Evolutionary conservation across 2,888 invertebrate genomes (phyloP).

Genomic region (Monopis laevigella): DNA sequence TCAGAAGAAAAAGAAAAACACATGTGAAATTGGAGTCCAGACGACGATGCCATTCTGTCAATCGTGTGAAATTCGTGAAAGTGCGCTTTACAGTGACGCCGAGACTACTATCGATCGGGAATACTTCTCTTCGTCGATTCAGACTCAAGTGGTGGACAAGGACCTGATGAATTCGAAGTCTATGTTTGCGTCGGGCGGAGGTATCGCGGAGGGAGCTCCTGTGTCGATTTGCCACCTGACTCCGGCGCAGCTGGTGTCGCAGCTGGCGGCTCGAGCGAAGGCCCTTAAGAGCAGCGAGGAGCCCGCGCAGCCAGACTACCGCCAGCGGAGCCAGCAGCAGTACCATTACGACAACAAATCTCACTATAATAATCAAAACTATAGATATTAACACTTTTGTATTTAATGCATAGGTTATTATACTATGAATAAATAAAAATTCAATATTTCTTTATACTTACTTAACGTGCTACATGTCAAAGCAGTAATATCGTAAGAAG

Average conservation of each 20-base stretch:
- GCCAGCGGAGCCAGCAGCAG: slow-evolving; percentile 14
- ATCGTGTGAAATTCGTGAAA: slow-evolving; percentile 47
- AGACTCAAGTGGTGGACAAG: slow-evolving; percentile 54
- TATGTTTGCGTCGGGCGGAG: slow-evolving; percentile 47
- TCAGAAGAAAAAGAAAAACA: slow-evolving; percentile 37
- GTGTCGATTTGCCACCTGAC: slow-evolving; percentile 57
- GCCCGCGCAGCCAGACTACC: background rate
- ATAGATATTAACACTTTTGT: slow-evolving; percentile 30
- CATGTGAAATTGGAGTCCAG: slow-evolving; percentile 47
- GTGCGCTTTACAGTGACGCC: slow-evolving; percentile 28
- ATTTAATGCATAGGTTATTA: background rate
- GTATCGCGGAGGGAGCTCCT: slow-evolving; percentile 35
- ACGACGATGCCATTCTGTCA: slow-evolving; percentile 47
- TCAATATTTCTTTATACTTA: too few relatives aligned
- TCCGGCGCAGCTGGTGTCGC: slow-evolving; percentile 56
- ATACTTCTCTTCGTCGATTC: slow-evolving; percentile 36
- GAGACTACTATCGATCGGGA: slow-evolving; percentile 35
- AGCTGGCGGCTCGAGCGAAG: slow-evolving; percentile 55
- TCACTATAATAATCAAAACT: slow-evolving; percentile 30
- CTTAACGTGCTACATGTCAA: too few relatives aligned
- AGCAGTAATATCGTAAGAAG: too few relatives aligned
- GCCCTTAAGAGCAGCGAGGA: slow-evolving; percentile 38
- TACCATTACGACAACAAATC: slow-evolving; percentile 26
- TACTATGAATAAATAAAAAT: too few relatives aligned
- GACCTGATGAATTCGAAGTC: slow-evolving; percentile 48